Evolutionary conservation across 2,113 vertebrate species (phyloP), one percentile per base, ranked within the genome.

Genomic region (Dissostichus mawsoni): DNA sequence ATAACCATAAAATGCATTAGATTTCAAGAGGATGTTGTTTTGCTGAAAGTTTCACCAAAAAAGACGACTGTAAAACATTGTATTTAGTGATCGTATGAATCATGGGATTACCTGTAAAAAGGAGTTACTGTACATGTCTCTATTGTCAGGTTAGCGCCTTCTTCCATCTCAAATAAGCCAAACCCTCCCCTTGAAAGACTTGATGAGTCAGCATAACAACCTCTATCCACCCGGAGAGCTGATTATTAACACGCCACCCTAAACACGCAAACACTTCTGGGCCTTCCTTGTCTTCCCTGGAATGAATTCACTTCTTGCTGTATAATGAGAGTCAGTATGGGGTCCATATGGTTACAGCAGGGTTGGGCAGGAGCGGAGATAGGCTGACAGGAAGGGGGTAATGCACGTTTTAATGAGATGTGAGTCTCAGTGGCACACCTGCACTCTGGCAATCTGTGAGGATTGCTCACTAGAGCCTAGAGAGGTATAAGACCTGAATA

Each of bases 291-390:
- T 84, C 84, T 82, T 85, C 75, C 68, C 18, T 58, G 85, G 89
- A 93, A 89, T 89, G 76, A 92, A 93, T 92, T 93, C 81, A 81
- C 88, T 92, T 90, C 82, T 75, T 89, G 81, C 81, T 4, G 90
- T 87, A 90, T 94, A 94, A 94, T 94, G 92, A 95, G 92, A 88
- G 87, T 88, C 92, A 23, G 93, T 93, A 90, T 94, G 94, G 72
- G 90, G 94, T 87, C 93, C 95, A 93, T 95, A 94, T 93, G 93
- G 92, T 90, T 92, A 76, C 87, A 77, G 86, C 81, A 70, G 81
- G 86, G 80, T 55, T 84, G 81, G 81, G 67, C 65, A 63, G 74
- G 79, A 78, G 73, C 23, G 3, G 66, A 77, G 89, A 83, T 62
- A n/a, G 67, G 47, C 62, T 84, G 89, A 73, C 70, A 58, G 79